Evolutionary conservation across 2,797 vertebrate genomes (phyloP).

Genomic region (Alca torda): DNA sequence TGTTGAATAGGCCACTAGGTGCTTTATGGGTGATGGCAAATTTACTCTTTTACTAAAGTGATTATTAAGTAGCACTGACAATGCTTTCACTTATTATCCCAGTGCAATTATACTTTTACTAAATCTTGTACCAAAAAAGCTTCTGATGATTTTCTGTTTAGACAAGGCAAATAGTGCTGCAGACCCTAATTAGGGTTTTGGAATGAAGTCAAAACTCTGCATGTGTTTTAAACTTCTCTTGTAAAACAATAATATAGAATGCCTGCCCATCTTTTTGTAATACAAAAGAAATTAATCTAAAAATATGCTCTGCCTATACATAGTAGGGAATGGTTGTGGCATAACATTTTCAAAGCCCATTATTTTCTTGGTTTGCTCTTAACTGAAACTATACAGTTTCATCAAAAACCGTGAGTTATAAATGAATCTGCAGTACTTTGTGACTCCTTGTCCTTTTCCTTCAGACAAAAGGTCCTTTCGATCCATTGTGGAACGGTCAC

Average conservation of each 20-base stretch:
- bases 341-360: constrained; percentile 31
- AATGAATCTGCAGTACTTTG: constrained; percentile 36
- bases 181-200: constrained; percentile 56
- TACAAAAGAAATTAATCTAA: not conserved
- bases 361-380: constrained; percentile 36
- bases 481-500: not conserved
- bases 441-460: constrained; percentile 53
- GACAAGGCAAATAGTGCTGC: constrained; percentile 25
- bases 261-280: constrained; percentile 1
- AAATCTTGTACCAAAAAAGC: not conserved
- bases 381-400: constrained; percentile 51
- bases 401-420: constrained; percentile 23
- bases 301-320: constrained; percentile 6
- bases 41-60: not conserved
- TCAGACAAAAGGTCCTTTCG: constrained; percentile 48
- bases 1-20: not conserved
- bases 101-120: not conserved
- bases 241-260: constrained; percentile 23
- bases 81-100: not conserved
- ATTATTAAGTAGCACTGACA: constrained; percentile 21
- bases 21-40: not conserved
- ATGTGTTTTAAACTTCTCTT: constrained; percentile 52
- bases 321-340: constrained; percentile 6
- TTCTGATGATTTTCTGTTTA: constrained; percentile 58
- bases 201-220: constrained; percentile 52